Evolutionary conservation across 2,113 vertebrate species (phyloP).

Genomic region (Urocolius indicus): DNA sequence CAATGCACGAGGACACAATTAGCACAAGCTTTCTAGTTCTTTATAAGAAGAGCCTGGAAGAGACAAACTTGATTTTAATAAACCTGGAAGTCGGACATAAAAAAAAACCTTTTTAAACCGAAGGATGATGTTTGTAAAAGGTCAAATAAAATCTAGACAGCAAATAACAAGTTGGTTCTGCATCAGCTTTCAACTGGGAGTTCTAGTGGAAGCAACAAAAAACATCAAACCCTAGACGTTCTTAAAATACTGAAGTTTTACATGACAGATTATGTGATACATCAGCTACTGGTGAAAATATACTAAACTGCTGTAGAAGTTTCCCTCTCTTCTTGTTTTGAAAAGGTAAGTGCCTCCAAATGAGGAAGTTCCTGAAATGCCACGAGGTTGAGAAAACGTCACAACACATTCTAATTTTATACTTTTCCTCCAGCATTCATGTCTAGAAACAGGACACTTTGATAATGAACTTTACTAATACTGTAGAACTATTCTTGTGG

Average conservation of each 20-base stretch:
- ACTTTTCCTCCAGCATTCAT: background rate
- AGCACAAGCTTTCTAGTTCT: background rate
- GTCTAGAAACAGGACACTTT: background rate
- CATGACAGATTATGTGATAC: background rate
- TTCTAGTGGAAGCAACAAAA: background rate
- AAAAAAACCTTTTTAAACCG: background rate
- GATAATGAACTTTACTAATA: background rate
- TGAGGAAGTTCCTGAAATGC: background rate
- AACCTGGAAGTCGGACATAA: background rate
- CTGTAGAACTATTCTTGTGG: background rate
- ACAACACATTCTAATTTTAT: background rate
- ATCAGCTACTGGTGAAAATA: background rate
- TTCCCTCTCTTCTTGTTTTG: background rate
- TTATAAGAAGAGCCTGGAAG: background rate
- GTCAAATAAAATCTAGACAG: background rate
- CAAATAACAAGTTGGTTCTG: background rate
- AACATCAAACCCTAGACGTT: background rate
- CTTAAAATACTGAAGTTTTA: background rate
- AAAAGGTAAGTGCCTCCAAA: background rate
- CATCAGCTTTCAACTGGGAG: background rate
- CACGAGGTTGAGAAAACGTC: background rate
- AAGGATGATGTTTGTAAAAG: background rate
- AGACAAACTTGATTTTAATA: background rate
- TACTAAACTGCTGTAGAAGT: background rate
- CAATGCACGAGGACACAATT: background rate